Percentiles rank a stretch among this genome's conserved stretches.
phyloP scores from a whole-genome alignment of 2,113 vertebrate species.

The Tenrec ecaudatus region DNA sequence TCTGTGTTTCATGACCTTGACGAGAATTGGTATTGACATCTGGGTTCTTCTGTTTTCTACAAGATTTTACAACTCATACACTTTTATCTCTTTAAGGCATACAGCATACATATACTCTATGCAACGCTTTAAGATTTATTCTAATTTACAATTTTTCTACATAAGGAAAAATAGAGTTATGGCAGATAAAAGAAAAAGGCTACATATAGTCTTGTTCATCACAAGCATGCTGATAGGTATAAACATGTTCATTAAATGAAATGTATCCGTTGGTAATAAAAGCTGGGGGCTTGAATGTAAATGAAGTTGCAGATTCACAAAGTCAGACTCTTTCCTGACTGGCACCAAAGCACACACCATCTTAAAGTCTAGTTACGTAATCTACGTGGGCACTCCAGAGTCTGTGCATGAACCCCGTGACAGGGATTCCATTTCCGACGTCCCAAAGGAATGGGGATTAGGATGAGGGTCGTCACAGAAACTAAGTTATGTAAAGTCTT shows the following conservation, averaged over 20 bases:
- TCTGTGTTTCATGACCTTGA: conserved; percentile 86
- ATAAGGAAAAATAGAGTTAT: conserved; percentile 82
- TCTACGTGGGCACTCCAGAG: conserved; percentile 71
- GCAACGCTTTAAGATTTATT: conserved; percentile 82
- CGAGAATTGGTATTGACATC: conserved; percentile 83
- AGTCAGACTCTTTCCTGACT: conserved; percentile 83
- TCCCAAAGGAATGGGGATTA: conserved; percentile 67
- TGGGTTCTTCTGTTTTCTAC: conserved; percentile 83
- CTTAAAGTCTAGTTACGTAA: conserved; percentile 75
- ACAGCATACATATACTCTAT: conserved; percentile 83
- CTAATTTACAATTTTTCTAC: conserved; percentile 83
- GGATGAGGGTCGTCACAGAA: conserved; percentile 49
- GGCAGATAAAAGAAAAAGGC: conserved; percentile 82
- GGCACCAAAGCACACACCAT: conserved; percentile 82
- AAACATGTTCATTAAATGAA: conserved; percentile 88
- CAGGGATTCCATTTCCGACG: conserved; percentile 69
- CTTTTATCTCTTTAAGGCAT: conserved; percentile 77
- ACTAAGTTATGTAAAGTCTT: conserved; percentile 19
- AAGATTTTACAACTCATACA: conserved; percentile 82
- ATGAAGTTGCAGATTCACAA: conserved; percentile 86
- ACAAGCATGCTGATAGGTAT: conserved; percentile 88
- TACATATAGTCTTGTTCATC: conserved; percentile 83
- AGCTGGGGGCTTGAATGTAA: conserved; percentile 84
- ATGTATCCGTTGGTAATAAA: conserved; percentile 83
- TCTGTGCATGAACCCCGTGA: conserved; percentile 4